Percentiles rank a stretch among this genome's conserved stretches.
Conservation (phyloP, 2,113 vertebrate species). For the Piaya cayana region DNA sequence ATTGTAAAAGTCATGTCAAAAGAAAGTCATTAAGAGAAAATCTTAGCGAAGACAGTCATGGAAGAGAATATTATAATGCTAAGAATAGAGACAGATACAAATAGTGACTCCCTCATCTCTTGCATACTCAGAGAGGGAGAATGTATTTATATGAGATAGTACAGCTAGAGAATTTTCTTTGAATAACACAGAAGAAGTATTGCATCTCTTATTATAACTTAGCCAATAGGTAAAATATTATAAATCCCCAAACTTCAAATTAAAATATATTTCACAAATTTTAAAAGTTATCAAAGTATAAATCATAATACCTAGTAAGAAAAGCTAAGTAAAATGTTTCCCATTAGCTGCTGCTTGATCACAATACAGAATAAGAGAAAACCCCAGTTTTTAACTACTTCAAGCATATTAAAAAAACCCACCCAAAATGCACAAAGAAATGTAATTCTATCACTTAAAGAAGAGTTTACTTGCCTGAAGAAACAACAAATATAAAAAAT, state of each 20-base stretch:
- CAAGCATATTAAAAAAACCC: not conserved
- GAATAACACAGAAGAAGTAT: not conserved
- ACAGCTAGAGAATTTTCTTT: not conserved
- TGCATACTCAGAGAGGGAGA: not conserved
- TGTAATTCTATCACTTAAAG: not conserved
- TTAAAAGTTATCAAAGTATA: not conserved
- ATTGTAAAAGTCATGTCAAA: not conserved
- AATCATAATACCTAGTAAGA: not conserved
- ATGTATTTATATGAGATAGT: not conserved
- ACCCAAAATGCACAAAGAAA: not conserved
- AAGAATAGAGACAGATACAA: not conserved
- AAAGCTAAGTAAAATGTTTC: not conserved
- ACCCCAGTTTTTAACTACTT: not conserved
- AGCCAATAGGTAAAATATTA: not conserved
- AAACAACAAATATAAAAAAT: not conserved
- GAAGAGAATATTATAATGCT: not conserved
- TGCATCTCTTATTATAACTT: not conserved
- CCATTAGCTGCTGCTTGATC: not conserved
- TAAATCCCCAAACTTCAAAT: not conserved
- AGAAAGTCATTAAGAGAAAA: slow-evolving; percentile 13
- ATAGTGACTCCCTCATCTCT: not conserved
- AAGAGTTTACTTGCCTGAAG: not conserved
- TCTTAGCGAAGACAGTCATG: not conserved
- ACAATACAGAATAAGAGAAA: not conserved
- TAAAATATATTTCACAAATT: not conserved